Evolutionary conservation across 2,113 vertebrate genomes (phyloP).

Genomic region (Pterocles gutturalis): DNA sequence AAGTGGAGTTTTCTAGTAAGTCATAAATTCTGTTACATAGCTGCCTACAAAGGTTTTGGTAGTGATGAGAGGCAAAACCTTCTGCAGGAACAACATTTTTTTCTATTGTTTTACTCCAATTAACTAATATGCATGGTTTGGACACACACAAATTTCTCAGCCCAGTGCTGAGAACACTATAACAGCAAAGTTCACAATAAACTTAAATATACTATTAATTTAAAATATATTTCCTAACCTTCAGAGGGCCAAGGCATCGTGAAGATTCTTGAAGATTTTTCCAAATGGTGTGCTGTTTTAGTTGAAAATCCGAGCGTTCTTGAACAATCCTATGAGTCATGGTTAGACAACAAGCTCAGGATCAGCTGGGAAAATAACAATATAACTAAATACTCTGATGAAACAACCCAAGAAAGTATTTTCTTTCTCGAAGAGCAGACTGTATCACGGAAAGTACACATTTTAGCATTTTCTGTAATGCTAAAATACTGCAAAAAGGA

Average conservation of each 20-base stretch:
- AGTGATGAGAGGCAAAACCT: neutral
- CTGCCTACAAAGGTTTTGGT: neutral
- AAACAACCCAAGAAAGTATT: neutral
- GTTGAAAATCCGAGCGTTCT: neutral
- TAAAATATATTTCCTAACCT: neutral
- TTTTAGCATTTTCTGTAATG: neutral
- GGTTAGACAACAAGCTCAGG: neutral
- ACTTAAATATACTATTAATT: neutral
- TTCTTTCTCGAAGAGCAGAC: neutral
- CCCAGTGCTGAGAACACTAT: neutral
- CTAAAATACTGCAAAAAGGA: neutral
- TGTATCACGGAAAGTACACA: neutral
- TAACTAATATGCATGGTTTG: neutral
- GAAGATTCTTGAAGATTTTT: neutral
- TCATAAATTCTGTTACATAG: neutral
- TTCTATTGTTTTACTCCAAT: neutral
- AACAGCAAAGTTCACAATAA: neutral
- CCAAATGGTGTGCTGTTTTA: neutral
- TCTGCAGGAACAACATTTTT: neutral
- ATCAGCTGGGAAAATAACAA: neutral
- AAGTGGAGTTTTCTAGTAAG: neutral
- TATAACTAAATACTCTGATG: neutral
- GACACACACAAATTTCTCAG: neutral
- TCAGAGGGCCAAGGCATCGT: neutral
- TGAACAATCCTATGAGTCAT: neutral